These are phyloP conservation scores for Cygnus olor DNA, from an alignment of 2,797 vertebrate genomes.

Conservation along the genomic window DNA sequence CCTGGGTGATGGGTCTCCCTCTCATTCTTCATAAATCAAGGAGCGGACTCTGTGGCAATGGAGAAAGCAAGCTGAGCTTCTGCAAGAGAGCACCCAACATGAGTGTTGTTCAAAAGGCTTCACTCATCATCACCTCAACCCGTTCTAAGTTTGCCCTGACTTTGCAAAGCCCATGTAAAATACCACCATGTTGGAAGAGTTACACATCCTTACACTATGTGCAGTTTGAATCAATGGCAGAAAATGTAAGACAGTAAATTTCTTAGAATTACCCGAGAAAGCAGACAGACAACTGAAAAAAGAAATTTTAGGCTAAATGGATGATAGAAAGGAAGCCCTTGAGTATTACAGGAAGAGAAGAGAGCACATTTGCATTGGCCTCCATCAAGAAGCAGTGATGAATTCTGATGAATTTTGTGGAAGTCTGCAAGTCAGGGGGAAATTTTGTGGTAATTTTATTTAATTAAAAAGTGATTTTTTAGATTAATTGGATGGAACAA, in stretches of 20 bases:
- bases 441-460: not conserved
- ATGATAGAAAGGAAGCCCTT: not conserved
- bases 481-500: not conserved
- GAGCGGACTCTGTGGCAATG: not conserved
- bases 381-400: not conserved
- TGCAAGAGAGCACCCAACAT: not conserved
- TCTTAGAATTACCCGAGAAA: not conserved
- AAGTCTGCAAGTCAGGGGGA: not conserved
- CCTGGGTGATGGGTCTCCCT: not conserved
- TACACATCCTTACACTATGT: not conserved
- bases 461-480: not conserved
- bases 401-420: not conserved
- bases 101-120: not conserved
- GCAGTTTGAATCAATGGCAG: not conserved
- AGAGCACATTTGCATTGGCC: not conserved
- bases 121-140: not conserved
- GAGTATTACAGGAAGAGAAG: not conserved
- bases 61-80: not conserved
- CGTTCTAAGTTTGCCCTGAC: not conserved
- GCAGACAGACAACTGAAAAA: not conserved
- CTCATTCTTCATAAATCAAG: not conserved
- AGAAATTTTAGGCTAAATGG: not conserved
- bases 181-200: fast-evolving
- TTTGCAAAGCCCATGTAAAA: not conserved
- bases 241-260: not conserved